Evolutionary conservation across 2,797 vertebrate genomes (phyloP), one percentile per base, ranked within the genome.

Genomic region (Lagodon rhomboides): DNA sequence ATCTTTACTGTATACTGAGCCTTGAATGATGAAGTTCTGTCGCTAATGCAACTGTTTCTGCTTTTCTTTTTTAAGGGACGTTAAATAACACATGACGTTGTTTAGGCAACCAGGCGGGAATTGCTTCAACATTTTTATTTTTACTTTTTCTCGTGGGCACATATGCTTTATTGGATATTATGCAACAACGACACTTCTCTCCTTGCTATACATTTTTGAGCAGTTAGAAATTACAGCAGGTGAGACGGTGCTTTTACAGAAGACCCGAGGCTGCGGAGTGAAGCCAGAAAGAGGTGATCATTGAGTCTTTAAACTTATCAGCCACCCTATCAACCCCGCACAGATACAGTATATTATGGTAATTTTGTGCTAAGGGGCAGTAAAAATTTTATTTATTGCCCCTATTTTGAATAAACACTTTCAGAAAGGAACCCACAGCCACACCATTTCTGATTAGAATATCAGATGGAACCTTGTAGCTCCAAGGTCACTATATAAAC

Each of bases 401-500:
- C 55, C 71, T 83, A 20, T 87, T 90, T 84, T 82, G 80, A 86
- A 85, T 77, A 89, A 88, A 89, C 84, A 82, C 79, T 70, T 68
- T 67, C 12, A 79, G 82, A 84, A 77, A 79, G 44, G 61, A 84
- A 82, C 58, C 27, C 55, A 16, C 51, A 53, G 72, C 22, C 44
- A 43, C 53, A 22, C 51, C 8, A 23, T 59, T 75, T 85, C 68
- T 79, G 74, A 84, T 85, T 82, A 81, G 62, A 88, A 82, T 80
- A 82, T 87, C 79, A 81, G 67, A 79, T 82, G 53, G 75, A 88
- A 79, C 79, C 87, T 83, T 41, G 77, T 73, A 63, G 75, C 88
- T 86, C 74, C 84, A 90, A 91, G 90, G 90, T 93, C 89, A 83
- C 73, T 13, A 73, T 80, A 79, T 81, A 85, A 86, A 87, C 64